phyloP scores from a whole-genome alignment of 2,797 vertebrate genomes.

The Discoglossus pictus region DNA sequence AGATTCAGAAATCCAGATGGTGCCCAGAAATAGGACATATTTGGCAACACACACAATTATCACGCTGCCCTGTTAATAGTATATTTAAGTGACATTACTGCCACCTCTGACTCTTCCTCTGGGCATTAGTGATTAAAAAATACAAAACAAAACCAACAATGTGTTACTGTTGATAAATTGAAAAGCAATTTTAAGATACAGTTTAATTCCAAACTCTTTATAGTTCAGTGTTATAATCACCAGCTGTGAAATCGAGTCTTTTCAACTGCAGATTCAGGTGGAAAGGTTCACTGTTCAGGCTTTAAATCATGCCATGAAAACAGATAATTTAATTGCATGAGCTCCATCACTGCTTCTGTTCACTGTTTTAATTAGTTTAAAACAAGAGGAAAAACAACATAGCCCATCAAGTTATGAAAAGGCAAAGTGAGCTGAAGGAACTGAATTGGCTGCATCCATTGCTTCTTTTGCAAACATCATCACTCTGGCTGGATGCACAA shows the following conservation, averaged over 20 bases:
- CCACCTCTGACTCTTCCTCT: constrained; percentile 14
- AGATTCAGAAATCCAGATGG: background rate
- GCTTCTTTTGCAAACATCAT: too few relatives aligned
- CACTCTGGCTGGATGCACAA: too few relatives aligned
- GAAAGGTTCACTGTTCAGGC: constrained; percentile 55
- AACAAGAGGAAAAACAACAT: constrained; percentile 6
- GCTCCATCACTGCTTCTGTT: constrained; percentile 6
- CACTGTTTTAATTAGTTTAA: constrained; percentile 52
- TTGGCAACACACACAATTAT: constrained; percentile 31
- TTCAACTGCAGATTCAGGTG: constrained; percentile 54
- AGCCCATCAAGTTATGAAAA: background rate
- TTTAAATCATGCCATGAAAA: constrained; percentile 54
- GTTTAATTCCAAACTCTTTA: constrained; percentile 58
- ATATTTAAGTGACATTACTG: constrained; percentile 38
- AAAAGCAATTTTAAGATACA: constrained; percentile 55
- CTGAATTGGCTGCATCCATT: too few relatives aligned
- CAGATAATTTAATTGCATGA: constrained; percentile 55
- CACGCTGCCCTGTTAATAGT: constrained; percentile 32
- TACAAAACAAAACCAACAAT: constrained; percentile 46
- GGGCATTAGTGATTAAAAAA: constrained; percentile 43
- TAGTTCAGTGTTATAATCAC: constrained; percentile 57
- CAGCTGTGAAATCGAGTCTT: constrained; percentile 55
- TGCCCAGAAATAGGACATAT: background rate
- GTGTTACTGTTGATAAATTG: constrained; percentile 46
- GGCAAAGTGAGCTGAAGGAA: background rate